Evolutionary conservation across 2,888 invertebrate genomes (phyloP), one percentile per base, ranked within the genome.

Genomic region (Neuroscelio doddi): DNA sequence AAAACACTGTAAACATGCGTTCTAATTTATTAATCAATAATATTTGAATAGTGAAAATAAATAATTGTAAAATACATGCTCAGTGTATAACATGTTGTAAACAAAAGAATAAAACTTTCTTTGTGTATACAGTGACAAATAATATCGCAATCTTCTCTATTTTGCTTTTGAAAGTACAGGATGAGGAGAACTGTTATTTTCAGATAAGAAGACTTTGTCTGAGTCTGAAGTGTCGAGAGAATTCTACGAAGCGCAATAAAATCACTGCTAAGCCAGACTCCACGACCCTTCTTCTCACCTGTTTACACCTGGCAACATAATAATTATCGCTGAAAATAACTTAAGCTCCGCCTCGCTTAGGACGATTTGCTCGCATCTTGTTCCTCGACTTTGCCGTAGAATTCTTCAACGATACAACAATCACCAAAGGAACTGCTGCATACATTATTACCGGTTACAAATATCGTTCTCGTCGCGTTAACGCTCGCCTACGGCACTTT

Each of bases 311-410:
- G 57, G 58, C 70, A 52, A 64, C 63, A 58, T 56, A 72, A 73
- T 72, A 76, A 77, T 77, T 79, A 75, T 74, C 71, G 62, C 67
- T 50, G 45, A 50, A 66, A 75, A 72, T 73, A 75, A 73, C 71
- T 69, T 64, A 32, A 56, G 32, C 38, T 51, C 57, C 51, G 53
- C 21, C 57, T 51, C 55, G 30, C 42, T 45, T 21, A 10, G 46
- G 16, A 52, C 61, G 44, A 68, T 64, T 64, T 34, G 12, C 49
- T 47, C 30, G 55, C 44, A 45, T 50, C 63, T 47, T 34, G 52
- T 44, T 41, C 39, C 55, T 34, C 27, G 41, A 15, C n/a, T 41
- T 8, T n/a, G 9, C 12, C 32, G 9, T n/a, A 3, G 32, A 32
- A n/a, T 32, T 38, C 32, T 32, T 7, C n/a, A 10, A n/a, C 30